phyloP scores from a whole-genome alignment of 2,888 invertebrate species.

The Lucinisca nassula region DNA sequence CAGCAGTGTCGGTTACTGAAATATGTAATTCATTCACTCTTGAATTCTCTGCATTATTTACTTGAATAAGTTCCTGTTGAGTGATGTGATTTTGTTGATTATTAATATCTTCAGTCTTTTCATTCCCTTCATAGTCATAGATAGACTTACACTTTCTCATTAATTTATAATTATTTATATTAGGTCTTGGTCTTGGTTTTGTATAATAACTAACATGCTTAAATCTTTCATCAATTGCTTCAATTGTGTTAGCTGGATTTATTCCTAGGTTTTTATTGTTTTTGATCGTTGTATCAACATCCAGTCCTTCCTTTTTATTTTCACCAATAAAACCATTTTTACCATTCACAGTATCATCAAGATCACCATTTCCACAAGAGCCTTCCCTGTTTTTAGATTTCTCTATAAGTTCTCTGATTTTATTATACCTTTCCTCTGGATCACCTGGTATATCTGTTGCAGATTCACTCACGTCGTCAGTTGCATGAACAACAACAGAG shows the following conservation, averaged over 20 bases:
- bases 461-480: conserved; percentile 31
- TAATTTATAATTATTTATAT: conserved; percentile 43
- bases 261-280: neutral
- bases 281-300: neutral
- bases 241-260: neutral
- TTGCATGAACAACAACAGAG: conserved; percentile 26
- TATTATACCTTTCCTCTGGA: conserved; percentile 41
- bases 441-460: conserved; percentile 57
- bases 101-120: neutral
- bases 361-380: conserved; percentile 33
- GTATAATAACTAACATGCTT: conserved; percentile 54
- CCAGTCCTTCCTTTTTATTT: neutral
- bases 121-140: conserved; percentile 37
- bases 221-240: conserved; percentile 47
- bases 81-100: neutral
- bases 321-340: conserved; percentile 15
- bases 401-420: conserved; percentile 46
- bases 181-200: conserved; percentile 56
- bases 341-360: neutral
- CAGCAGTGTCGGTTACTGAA: neutral
- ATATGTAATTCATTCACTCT: neutral
- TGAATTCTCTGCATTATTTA: neutral
- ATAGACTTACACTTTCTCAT: conserved; percentile 33
- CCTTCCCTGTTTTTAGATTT: conserved; percentile 7
- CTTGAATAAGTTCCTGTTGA: neutral